A percentile compares a stretch with the other conserved stretches of the same genome.
These are phyloP conservation scores for Dicaeum eximium DNA, from an alignment of 2,113 vertebrate species.

Conservation along the genomic window DNA sequence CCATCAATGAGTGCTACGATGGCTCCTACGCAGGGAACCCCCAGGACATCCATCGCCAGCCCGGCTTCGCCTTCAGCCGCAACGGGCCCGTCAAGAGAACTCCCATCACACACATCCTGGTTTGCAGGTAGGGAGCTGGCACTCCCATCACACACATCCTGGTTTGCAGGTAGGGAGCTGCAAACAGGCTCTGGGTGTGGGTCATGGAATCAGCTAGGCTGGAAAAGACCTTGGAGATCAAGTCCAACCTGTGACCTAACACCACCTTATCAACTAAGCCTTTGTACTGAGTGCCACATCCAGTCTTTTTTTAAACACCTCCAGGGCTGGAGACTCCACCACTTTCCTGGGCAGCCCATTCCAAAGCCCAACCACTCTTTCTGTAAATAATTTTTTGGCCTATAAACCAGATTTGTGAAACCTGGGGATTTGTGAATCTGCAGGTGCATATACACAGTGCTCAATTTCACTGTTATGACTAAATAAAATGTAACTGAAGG, in stretches of 20 bases:
- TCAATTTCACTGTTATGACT: background rate
- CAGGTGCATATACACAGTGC: background rate
- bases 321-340: background rate
- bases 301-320: background rate
- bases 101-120: conserved; percentile 94
- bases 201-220: accelerated
- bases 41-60: conserved; percentile 98
- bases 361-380: background rate
- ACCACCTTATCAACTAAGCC: background rate
- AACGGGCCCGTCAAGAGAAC: conserved; percentile 97
- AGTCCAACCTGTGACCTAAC: background rate
- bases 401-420: background rate
- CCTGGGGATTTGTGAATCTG: background rate
- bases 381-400: background rate
- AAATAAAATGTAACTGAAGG: background rate
- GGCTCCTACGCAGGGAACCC: conserved; percentile 98
- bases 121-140: conserved; percentile 84
- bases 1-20: conserved; percentile 98
- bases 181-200: background rate
- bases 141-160: conserved; percentile 96
- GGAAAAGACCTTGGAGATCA: background rate
- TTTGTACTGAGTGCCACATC: background rate
- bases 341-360: background rate
- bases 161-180: conserved; percentile 86
- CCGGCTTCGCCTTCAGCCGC: conserved; percentile 96